Evolutionary conservation across 2,797 vertebrate genomes (phyloP), one percentile per base, ranked within the genome.

Genomic region (Liparis tanakae): DNA sequence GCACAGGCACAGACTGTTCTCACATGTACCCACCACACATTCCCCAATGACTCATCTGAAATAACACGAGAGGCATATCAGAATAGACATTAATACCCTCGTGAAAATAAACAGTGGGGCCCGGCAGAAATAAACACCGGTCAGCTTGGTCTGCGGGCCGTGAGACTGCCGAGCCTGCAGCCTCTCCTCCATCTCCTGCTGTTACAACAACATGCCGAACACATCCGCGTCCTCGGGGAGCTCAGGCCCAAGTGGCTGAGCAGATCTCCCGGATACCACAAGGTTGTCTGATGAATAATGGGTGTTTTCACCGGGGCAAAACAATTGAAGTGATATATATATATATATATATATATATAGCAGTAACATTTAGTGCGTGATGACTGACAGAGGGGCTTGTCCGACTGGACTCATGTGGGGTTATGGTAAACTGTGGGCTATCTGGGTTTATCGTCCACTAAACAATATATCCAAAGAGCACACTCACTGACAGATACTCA

Each of bases 1-100:
- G 22, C 76, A 58, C 60, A 88, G 76, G 89, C 88, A 87, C 83
- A 90, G 70, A 72, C 83, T 91, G 91, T 92, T 90, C 89, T 90
- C 82, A 85, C 84, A 87, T 87, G 80, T 78, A 77, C 88, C 90
- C 89, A 89, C 90, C 89, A 89, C 89, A 84, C 85, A 79, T 79
- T 85, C 86, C 88, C 88, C 71, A 74, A 55, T 85, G 89, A 90
- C 75, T 86, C 81, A 85, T 90, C 80, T 80, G 81, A 89, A 89
- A 90, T 57, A 91, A 92, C 84, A 86, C 67, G 39, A 76, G 80
- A 86, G 84, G 56, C 77, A 84, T 74, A 81, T 93, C 85, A 81
- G 83, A 89, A 87, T 83, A 89, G 85, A 86, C 67, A 88, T 84
- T 85, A 80, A 89, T 83, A 86, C 85, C 72, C 82, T 72, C 18